Percentiles rank a stretch among this genome's conserved stretches.
These are phyloP conservation scores for Furcula furcula DNA, from an alignment of 2,888 invertebrate species.

Conservation along the genomic window DNA sequence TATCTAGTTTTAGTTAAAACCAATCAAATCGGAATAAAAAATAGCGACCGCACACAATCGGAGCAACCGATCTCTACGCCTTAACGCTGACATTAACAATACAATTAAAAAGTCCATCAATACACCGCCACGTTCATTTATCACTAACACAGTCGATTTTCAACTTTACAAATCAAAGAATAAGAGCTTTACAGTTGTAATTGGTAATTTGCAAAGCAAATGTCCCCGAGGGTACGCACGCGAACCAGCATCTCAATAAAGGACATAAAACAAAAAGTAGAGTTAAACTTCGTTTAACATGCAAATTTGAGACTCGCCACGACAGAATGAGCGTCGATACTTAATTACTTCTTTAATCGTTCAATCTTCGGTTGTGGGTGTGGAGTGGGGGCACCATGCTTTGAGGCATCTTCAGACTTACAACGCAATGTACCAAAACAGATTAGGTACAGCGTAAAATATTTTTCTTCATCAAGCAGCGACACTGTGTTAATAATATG, in stretches of 20 bases:
- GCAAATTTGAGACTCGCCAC: constrained; percentile 79
- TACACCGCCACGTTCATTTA: constrained; percentile 26
- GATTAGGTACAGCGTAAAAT: too few relatives aligned
- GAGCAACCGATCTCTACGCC: constrained; percentile 79
- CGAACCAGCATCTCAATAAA: constrained; percentile 73
- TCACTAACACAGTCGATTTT: constrained; percentile 13
- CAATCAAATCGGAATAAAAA: constrained; percentile 45
- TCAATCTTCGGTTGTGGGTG: constrained; percentile 71
- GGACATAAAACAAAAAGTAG: constrained; percentile 71
- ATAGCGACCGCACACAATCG: constrained; percentile 69
- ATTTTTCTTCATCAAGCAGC: too few relatives aligned
- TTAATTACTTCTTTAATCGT: constrained; percentile 80
- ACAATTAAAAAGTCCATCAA: constrained; percentile 78
- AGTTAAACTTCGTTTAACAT: constrained; percentile 80
- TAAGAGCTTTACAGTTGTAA: constrained; percentile 23
- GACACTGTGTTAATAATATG: too few relatives aligned
- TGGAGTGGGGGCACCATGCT: constrained; percentile 29
- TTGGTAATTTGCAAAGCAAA: constrained; percentile 20
- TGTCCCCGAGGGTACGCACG: constrained; percentile 65
- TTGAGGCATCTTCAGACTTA: too few relatives aligned
- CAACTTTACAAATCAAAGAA: constrained; percentile 30
- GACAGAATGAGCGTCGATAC: constrained; percentile 80
- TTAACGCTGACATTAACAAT: constrained; percentile 76
- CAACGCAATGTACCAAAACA: too few relatives aligned
- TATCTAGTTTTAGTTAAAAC: constrained; percentile 32